Conservation (phyloP, 2,113 vertebrate genomes). For the Heliornis fulica region DNA sequence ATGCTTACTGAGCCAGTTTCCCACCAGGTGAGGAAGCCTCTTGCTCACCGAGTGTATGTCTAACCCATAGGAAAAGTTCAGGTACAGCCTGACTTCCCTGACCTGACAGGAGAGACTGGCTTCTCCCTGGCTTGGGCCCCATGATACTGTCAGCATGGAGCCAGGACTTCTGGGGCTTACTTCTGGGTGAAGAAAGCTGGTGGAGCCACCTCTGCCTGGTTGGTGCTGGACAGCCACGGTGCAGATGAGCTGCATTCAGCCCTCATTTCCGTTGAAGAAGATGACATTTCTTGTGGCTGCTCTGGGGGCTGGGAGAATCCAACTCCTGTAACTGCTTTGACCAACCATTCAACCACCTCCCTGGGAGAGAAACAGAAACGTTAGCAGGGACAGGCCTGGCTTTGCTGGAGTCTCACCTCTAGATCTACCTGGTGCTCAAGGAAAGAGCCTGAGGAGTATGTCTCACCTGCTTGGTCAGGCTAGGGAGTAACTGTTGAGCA, state of each 20-base stretch:
- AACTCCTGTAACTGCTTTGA: slow-evolving; percentile 70
- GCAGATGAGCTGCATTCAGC: background rate
- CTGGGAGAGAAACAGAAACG: slow-evolving; percentile 67
- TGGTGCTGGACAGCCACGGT: background rate
- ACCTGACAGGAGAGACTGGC: background rate
- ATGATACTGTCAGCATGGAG: background rate
- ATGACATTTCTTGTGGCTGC: background rate
- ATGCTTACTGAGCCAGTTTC: background rate
- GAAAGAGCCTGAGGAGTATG: background rate
- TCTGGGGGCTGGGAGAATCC: background rate
- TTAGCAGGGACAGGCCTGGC: background rate
- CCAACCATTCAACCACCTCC: slow-evolving; percentile 87
- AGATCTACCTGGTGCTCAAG: background rate
- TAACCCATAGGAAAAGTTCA: background rate
- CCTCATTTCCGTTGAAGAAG: background rate
- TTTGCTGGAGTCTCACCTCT: background rate
- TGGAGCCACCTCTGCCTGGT: background rate
- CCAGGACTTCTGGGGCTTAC: slow-evolving; percentile 23
- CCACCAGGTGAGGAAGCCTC: background rate
- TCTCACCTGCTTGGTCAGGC: background rate
- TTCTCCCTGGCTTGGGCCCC: background rate
- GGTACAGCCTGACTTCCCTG: background rate
- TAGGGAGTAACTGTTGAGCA: background rate
- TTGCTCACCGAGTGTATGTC: background rate
- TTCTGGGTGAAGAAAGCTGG: slow-evolving; percentile 14